phyloP scores from a whole-genome alignment of 1,140 invertebrate species.

The Micrasema minimum region DNA sequence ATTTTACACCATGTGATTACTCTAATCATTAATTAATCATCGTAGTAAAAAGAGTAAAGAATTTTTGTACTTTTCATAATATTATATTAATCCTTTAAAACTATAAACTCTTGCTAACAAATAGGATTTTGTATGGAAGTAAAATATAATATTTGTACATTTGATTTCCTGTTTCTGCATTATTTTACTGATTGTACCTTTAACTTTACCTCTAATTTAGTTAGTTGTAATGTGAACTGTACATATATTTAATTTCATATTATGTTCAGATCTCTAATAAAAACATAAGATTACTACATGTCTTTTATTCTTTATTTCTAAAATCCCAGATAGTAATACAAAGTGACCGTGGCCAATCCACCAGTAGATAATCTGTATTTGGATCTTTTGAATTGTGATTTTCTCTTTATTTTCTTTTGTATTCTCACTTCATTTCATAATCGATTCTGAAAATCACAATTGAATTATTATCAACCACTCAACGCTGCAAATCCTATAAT shows the following conservation, averaged over 20 bases:
- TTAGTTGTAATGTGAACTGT: constrained; percentile 54
- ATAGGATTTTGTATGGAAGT: constrained; percentile 43
- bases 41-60: constrained; percentile 41
- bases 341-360: no score
- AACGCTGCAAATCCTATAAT: no score
- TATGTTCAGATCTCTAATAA: constrained; percentile 55
- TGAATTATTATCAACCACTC: no score
- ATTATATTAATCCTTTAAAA: constrained; percentile 31
- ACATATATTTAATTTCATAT: constrained; percentile 55
- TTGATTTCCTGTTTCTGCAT: constrained; percentile 37
- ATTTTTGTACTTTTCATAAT: constrained; percentile 46
- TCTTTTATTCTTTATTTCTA: constrained; percentile 30
- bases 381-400: no score
- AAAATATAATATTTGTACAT: constrained; percentile 30
- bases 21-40: constrained; percentile 52
- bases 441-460: no score
- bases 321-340: no score
- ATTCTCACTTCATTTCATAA: no score
- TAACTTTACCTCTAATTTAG: constrained; percentile 54
- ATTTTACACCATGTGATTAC: constrained; percentile 47
- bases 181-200: constrained; percentile 50
- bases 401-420: no score
- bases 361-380: no score
- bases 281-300: constrained; percentile 45
- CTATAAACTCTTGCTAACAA: constrained; percentile 25